A percentile compares a stretch with the other conserved stretches of the same genome.
Conservation (phyloP, 2,888 invertebrate species). For the Melinaea menophilus region DNA sequence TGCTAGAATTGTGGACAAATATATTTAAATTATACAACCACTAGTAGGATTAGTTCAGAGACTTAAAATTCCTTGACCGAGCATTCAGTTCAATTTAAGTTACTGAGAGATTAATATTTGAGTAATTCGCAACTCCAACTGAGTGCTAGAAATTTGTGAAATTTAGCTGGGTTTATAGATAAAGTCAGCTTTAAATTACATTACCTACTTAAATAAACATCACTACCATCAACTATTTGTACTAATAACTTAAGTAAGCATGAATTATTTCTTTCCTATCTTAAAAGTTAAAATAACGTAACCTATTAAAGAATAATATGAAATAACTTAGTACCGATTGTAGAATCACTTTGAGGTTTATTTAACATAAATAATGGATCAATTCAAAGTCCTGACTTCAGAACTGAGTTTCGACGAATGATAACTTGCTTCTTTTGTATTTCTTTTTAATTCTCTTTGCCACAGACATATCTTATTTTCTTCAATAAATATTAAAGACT, state of each 20-base stretch:
- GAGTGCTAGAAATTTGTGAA: neutral
- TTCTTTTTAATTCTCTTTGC: slow-evolving; percentile 28
- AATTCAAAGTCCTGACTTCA: slow-evolving; percentile 35
- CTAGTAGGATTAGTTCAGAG: slow-evolving; percentile 2
- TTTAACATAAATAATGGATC: slow-evolving; percentile 22
- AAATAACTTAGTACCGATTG: too few relatives aligned
- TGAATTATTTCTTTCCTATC: too few relatives aligned
- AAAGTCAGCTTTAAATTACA: neutral
- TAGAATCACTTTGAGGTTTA: neutral
- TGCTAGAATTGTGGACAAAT: too few relatives aligned
- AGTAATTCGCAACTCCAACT: slow-evolving; percentile 15
- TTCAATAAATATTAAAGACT: neutral
- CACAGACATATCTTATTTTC: slow-evolving; percentile 8
- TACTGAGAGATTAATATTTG: slow-evolving; percentile 16
- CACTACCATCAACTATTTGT: too few relatives aligned
- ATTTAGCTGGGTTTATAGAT: too few relatives aligned
- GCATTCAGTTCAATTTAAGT: slow-evolving; percentile 19
- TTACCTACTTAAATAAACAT: too few relatives aligned
- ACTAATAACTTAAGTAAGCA: too few relatives aligned
- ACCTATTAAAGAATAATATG: too few relatives aligned
- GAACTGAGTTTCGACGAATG: slow-evolving; percentile 48
- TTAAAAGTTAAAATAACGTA: too few relatives aligned
- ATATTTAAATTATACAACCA: neutral
- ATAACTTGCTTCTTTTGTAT: slow-evolving; percentile 35
- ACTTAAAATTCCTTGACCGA: slow-evolving; percentile 15